These are phyloP conservation scores for Epinephelus awoara DNA, from an alignment of 2,797 vertebrate genomes.

Conservation along the genomic window DNA sequence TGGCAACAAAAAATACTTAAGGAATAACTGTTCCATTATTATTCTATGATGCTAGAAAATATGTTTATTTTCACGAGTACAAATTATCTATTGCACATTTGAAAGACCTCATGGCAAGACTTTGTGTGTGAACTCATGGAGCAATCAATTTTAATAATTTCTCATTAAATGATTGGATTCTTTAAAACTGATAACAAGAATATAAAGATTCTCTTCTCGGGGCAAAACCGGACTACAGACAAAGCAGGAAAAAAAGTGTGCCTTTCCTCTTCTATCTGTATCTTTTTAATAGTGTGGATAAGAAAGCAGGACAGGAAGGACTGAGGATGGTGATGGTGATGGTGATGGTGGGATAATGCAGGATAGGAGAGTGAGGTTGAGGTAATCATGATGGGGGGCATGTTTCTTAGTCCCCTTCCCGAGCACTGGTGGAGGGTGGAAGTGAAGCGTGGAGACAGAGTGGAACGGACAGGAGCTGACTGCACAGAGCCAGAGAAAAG, in stretches of 20 bases:
- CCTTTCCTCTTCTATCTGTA: constrained; percentile 44
- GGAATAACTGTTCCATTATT: constrained; percentile 33
- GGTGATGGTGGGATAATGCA: constrained; percentile 50
- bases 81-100: constrained; percentile 52
- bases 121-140: constrained; percentile 48
- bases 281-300: constrained; percentile 70
- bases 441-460: constrained; percentile 86
- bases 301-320: constrained; percentile 46
- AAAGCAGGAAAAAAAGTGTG: constrained; percentile 57
- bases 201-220: constrained; percentile 49
- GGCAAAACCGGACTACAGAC: constrained; percentile 55
- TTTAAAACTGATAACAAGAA: constrained; percentile 64
- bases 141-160: constrained; percentile 66
- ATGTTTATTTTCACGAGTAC: constrained; percentile 36
- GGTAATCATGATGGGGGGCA: constrained; percentile 65
- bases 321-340: constrained; percentile 31
- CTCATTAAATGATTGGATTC: constrained; percentile 62
- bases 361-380: constrained; percentile 43
- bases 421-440: constrained; percentile 81
- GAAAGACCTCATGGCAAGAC: constrained; percentile 31
- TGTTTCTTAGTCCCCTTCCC: constrained; percentile 69
- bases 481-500: constrained; percentile 85
- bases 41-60: constrained; percentile 43
- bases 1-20: constrained; percentile 33
- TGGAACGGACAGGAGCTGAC: constrained; percentile 91